Base-by-base conservation (phyloP, 2,797 vertebrate genomes). In the Danio choprae region DNA sequence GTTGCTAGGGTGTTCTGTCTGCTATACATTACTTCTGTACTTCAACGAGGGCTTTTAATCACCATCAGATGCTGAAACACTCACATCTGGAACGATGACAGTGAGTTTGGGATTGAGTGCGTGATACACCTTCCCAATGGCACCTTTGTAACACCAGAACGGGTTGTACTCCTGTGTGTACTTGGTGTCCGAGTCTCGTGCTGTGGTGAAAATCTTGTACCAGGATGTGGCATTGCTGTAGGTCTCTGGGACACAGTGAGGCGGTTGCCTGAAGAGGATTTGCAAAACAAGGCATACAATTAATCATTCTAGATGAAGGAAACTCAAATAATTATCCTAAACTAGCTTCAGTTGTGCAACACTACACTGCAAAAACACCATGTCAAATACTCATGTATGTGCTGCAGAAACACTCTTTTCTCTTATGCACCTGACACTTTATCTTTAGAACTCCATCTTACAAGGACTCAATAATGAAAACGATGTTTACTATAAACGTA, bases 91-190 rank as follows among this genome's bases (percentile, higher is more conserved):
- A 81, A 99, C 95, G 63, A 99, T 97, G 82, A 99, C 97, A 0
- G 97, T 98, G 4, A 99, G 95, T 83, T 99, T 99, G 84, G 98
- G 97, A 84, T 99, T 99, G 84, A 99, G 92, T 41, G 97, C 93
- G 1, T 99, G 98, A 88, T 99, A 99, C 82, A 99, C 95, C 85
- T 99, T 99, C 65, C 98, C 98, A 3, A 99, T 93, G 40, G 97
- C 98, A 84, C 98, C 97, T 88, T 99, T 99, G 82, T 99, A 99
- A 95, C 97, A 99, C 97, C 97, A 99, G 93, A 99, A 97, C 0
- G 98, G 97, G 88, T 99, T 99, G 90, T 98, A 99, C 85, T 99
- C 98, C 87, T 99, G 98, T 2, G 96, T 93, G 62, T 99, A 99
- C 88, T 98, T 99, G 18, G 97, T 97, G 74, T 97, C 95, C 0